phyloP scores from a whole-genome alignment of 2,888 invertebrate species.

The Agrotis segetum region DNA sequence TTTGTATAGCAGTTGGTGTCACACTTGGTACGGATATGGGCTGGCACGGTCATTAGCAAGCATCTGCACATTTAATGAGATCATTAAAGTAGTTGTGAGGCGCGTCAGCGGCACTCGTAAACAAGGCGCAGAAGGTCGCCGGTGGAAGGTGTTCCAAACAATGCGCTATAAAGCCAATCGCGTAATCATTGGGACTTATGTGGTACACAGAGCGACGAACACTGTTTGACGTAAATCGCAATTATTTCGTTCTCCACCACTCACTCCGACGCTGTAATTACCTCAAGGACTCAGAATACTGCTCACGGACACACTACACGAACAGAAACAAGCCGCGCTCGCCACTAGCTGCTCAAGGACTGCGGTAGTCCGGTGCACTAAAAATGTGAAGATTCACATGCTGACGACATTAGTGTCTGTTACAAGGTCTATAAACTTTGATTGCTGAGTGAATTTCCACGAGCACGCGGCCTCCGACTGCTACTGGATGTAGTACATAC shows the following conservation, averaged over 20 bases:
- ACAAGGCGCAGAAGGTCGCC: constrained; percentile 28
- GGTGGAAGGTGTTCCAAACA: constrained; percentile 23
- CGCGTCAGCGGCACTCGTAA: not conserved
- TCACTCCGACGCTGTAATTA: no score
- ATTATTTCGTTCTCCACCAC: no score
- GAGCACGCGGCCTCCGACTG: constrained; percentile 6
- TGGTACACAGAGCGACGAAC: not conserved
- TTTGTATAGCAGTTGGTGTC: not conserved
- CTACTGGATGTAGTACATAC: constrained; percentile 4
- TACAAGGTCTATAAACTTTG: constrained; percentile 36
- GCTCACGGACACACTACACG: not conserved
- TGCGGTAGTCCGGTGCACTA: not conserved
- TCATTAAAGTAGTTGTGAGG: constrained; percentile 6
- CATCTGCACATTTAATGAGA: constrained; percentile 19
- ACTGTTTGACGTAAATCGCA: not conserved
- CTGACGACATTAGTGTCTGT: constrained; percentile 10
- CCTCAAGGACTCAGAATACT: not conserved
- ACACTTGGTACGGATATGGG: constrained; percentile 27
- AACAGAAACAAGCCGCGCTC: not conserved
- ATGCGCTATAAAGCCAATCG: constrained; percentile 39
- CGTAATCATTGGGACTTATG: constrained; percentile 8
- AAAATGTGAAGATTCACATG: constrained; percentile 12
- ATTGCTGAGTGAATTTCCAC: constrained; percentile 18
- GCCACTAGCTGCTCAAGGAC: constrained; percentile 13
- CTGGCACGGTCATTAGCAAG: constrained; percentile 6